phyloP scores from a whole-genome alignment of 2,113 vertebrate genomes.

The Crotalus tigris region DNA sequence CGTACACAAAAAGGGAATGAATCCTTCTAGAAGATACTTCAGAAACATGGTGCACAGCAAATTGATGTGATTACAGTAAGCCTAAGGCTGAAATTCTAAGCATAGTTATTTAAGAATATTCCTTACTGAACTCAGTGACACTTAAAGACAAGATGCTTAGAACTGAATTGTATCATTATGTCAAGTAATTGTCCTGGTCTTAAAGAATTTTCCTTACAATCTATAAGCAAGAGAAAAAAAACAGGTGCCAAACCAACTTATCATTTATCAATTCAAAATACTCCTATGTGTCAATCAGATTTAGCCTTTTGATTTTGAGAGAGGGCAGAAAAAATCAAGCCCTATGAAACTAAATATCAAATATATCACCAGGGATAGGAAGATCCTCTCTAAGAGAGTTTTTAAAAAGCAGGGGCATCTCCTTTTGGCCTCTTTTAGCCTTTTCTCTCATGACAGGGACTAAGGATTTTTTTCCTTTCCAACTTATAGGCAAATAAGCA shows the following conservation, averaged over 20 bases:
- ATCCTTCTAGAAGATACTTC: not conserved
- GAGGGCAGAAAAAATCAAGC: not conserved
- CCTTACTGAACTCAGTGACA: not conserved
- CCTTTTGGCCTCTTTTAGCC: not conserved
- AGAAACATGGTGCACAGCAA: constrained; percentile 2
- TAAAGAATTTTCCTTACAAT: not conserved
- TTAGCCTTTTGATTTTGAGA: not conserved
- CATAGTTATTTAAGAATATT: not conserved
- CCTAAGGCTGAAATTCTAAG: not conserved
- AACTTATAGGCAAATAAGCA: not conserved
- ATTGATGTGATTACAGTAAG: not conserved
- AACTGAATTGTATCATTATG: not conserved
- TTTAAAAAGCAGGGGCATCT: not conserved
- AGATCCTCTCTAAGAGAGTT: not conserved
- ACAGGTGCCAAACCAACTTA: not conserved
- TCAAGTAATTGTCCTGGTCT: not conserved
- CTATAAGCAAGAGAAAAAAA: not conserved
- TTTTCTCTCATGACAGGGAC: not conserved
- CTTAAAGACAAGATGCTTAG: not conserved
- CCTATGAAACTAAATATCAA: not conserved
- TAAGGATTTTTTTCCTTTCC: not conserved
- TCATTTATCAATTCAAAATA: not conserved
- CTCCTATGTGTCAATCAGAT: not conserved
- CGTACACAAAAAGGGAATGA: not conserved
- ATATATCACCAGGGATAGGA: not conserved